A percentile compares a stretch with the other conserved stretches of the same genome.
These are phyloP conservation scores for Neoascia interrupta DNA, from an alignment of 2,888 invertebrate genomes.

Conservation along the genomic window DNA sequence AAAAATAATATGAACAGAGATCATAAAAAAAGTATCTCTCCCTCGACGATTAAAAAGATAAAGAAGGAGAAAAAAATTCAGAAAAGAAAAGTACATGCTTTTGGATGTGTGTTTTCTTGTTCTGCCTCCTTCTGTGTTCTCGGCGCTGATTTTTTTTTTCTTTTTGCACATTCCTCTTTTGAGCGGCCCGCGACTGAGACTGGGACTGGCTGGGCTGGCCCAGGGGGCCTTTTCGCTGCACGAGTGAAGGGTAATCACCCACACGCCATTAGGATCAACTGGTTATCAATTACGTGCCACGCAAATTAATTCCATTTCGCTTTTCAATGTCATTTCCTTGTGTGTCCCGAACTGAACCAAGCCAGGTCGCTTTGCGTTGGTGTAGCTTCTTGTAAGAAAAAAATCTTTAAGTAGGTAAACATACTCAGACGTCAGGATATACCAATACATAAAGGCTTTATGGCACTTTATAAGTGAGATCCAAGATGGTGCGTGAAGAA, in stretches of 20 bases:
- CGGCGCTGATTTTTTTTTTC: not conserved
- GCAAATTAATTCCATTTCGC: slow-evolving; percentile 62
- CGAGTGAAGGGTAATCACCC: slow-evolving; percentile 66
- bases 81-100: slow-evolving; percentile 66
- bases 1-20: slow-evolving; percentile 49
- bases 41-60: slow-evolving; percentile 18
- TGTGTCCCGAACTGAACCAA: too few relatives aligned
- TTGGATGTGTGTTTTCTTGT: slow-evolving; percentile 56
- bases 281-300: slow-evolving; percentile 67
- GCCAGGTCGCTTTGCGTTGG: too few relatives aligned
- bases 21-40: slow-evolving; percentile 54
- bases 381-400: too few relatives aligned
- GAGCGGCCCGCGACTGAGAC: too few relatives aligned
- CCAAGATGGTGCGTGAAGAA: slow-evolving; percentile 41
- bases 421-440: too few relatives aligned
- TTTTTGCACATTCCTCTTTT: slow-evolving; percentile 13
- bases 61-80: slow-evolving; percentile 24
- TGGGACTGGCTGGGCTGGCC: too few relatives aligned
- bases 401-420: too few relatives aligned
- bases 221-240: slow-evolving; percentile 30
- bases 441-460: too few relatives aligned
- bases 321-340: slow-evolving; percentile 69
- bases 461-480: too few relatives aligned
- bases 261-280: slow-evolving; percentile 67
- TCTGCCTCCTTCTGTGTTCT: slow-evolving; percentile 9